Evolutionary conservation across 2,888 invertebrate genomes (phyloP), one percentile per base, ranked within the genome.

Genomic region (Pheosia tremula): DNA sequence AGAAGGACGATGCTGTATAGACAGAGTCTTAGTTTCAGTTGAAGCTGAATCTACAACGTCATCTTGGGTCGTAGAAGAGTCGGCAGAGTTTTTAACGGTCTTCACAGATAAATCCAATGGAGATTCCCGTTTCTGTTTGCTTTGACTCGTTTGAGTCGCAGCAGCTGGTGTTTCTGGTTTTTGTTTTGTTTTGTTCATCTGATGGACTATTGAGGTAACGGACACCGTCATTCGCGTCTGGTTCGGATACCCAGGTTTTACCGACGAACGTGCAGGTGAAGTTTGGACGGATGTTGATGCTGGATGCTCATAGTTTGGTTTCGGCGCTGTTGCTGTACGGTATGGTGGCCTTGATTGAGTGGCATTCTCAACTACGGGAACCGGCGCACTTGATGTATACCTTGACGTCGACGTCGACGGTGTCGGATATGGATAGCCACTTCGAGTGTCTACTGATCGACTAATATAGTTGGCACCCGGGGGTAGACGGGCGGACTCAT

Each of bases 21-120:
- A 72, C 63, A 87, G 71, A 50, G 79, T 77, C 80, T 91, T 91
- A 78, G 74, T 87, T 68, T 93, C 93, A 65, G 82, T 75, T 8
- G 86, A 81, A 37, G 81, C 85, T 13, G 92, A 92, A 78, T 95
- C 95, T 11, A 92, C 81, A 4, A 92, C 86, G 60, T 95, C 95
- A 77, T 96, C 96, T 78, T 95, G 95, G 11, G 97, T 96, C 0
- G 98, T 98, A 0, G 98, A 98, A 0, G 98, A 98, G 87, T 98
- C 98, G 0, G 98, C 97, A 4, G 97, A 96, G 58, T 97, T 97
- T 83, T 97, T 96, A 0, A 98, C 96, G 1, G 98, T 98, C 86
- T 98, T 98, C 56, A 98, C 97, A 0, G 98, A 98, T 59, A 98
- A 93, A 89, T 98, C 98, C 64, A 98, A 89, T 0, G 98, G 98